Evolutionary conservation across 2,888 invertebrate genomes (phyloP), one percentile per base, ranked within the genome.

Genomic region (Sycophila texana): DNA sequence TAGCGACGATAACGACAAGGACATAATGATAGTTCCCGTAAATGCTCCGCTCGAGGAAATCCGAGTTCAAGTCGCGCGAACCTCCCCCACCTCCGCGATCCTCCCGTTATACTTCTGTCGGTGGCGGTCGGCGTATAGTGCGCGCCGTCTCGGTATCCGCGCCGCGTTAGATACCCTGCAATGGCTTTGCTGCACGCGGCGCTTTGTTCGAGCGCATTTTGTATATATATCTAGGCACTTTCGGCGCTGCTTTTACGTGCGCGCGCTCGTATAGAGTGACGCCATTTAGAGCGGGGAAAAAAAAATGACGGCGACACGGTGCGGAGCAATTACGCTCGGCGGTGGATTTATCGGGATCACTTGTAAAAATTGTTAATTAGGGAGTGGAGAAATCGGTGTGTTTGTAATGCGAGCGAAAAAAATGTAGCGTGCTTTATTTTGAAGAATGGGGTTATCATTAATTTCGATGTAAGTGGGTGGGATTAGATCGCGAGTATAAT

Each of bases 261-360:
- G 30, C 16, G 13, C n/a, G 14, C 14, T 7, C 55, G 26, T 12
- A 22, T 22, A 22, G 16, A 20, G 49, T 20, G n/a, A 30, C 20
- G 60, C n/a, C 55, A 74, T 79, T 79, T 70, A 20, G 78, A 79
- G 78, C 74, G 78, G 65, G 57, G 39, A 39, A 39, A 39, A 39
- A 63, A 73, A 74, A 74, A 63, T 47, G 20, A n/a, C 66, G 72
- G 55, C 30, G 12, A 13, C 49, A 30, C 18, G 12, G 18, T 16
- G 18, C n/a, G 57, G 39, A 68, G 47, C 49, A 70, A 73, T 49
- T 68, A 47, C 58, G 70, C 55, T 20, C 0, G 58, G 39, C 22
- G 30, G 20, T 26, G 58, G 65, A 77, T 77, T 77, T 72, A 66
- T 58, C 12, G 26, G 47, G 47, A 39, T 39, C 55, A 14, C 51